Evolutionary conservation across 2,113 vertebrate genomes (phyloP), one percentile per base, ranked within the genome.

Genomic region (Vulpes vulpes): DNA sequence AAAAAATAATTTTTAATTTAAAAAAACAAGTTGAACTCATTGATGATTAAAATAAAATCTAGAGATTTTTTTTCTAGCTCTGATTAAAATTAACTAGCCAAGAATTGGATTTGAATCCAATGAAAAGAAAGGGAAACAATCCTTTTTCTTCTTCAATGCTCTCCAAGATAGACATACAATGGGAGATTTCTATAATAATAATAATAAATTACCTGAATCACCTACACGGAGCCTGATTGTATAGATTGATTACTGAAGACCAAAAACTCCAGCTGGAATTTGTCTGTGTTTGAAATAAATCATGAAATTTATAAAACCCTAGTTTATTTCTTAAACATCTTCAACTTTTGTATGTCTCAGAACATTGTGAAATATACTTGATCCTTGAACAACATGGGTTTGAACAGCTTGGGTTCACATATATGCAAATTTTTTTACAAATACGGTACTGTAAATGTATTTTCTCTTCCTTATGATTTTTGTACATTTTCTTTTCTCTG

Each of bases 101-200:
- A 90, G 12, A 96, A 43, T 51, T 88, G 38, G 35, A 95, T 93
- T 87, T 91, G 81, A 95, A 91, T 91, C 19, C 51, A 57, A 84
- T n/a, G 73, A 55, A 59, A 49, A 86, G 22, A 90, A 91, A 57
- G n/a, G 49, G 65, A 90, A 53, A 35, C 14, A 55, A 35, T 7
- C 1, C 0, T 71, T 51, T 90, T 64, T 87, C 78, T 23, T 82
- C 5, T 62, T 79, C 30, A 73, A 8, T n/a, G 27, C 57, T 62
- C 60, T 25, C n/a, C 57, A 84, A 85, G 71, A 78, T 15, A 62
- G 38, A 35, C 32, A 67, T 25, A 49, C 14, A 0, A 14, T 35
- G 65, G 57, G 53, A 51, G 51, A 19, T 49, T 74, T 93, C 2
- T 90, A 11, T 32, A 90, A 16, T 22, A 82, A 22, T 22, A 82